Percentiles rank a stretch among this genome's conserved stretches.
Conservation (phyloP, 2,888 invertebrate genomes). For the Phengaris alcon region DNA sequence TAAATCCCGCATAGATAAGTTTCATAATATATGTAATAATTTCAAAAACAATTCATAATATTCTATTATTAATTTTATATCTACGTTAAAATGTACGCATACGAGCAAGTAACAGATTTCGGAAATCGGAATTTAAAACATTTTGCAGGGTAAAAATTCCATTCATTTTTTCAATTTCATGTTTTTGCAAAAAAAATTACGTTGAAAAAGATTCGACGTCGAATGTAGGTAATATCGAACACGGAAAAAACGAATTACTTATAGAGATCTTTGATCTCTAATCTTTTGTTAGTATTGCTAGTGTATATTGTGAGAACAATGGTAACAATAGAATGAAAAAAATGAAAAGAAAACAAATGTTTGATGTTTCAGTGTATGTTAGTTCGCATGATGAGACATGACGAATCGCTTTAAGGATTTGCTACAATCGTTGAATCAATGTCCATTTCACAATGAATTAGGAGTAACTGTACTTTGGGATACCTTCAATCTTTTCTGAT, state of each 20-base stretch:
- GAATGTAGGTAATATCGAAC: neutral
- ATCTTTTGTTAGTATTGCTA: slow-evolving; percentile 23
- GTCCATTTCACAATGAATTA: slow-evolving; percentile 29
- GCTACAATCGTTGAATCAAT: slow-evolving; percentile 30
- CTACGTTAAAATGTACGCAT: no score
- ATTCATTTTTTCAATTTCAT: neutral
- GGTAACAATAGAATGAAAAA: neutral
- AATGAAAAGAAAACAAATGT: slow-evolving; percentile 33
- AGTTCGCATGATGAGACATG: slow-evolving; percentile 40
- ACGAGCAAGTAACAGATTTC: no score
- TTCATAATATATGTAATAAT: no score
- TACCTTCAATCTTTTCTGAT: neutral
- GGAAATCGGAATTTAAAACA: no score
- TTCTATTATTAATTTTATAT: no score
- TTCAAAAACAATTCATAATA: no score
- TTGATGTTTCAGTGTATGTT: slow-evolving; percentile 40
- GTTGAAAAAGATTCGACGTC: neutral
- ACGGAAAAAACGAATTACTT: slow-evolving; percentile 19
- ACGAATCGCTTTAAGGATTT: slow-evolving; percentile 40
- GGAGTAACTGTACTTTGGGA: neutral
- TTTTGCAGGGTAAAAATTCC: no score
- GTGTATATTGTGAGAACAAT: slow-evolving; percentile 26
- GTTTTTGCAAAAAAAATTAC: slow-evolving; percentile 10
- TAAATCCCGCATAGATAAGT: no score
- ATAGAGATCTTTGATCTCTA: slow-evolving; percentile 12